A percentile compares a stretch with the other conserved stretches of the same genome.
phyloP scores from a whole-genome alignment of 1,140 invertebrate species.

The Metaphire vulgaris region DNA sequence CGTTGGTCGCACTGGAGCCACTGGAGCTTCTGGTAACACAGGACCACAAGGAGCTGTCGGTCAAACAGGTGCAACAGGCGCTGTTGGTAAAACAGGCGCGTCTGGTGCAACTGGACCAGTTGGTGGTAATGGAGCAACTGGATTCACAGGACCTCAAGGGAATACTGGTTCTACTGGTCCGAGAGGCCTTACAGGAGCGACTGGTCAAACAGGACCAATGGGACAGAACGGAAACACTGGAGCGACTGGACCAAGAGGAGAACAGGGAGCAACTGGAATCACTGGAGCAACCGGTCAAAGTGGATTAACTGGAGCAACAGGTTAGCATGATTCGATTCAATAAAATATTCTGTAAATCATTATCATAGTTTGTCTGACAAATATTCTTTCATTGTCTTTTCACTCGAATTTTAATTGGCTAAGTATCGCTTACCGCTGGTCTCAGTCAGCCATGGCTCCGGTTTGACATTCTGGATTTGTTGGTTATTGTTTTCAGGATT shows the following conservation, averaged over 20 bases:
- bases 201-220: neutral
- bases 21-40: constrained; percentile 3
- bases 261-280: constrained; percentile 23
- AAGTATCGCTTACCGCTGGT: no score
- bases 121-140: constrained; percentile 15
- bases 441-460: neutral
- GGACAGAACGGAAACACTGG: constrained; percentile 16
- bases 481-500: constrained; percentile 23
- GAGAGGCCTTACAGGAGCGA: constrained; percentile 1
- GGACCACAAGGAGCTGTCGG: constrained; percentile 21
- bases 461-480: no score
- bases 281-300: constrained; percentile 25
- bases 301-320: neutral
- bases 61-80: constrained; percentile 2
- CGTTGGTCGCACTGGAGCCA: neutral
- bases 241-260: constrained; percentile 33
- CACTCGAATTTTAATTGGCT: no score
- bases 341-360: no score
- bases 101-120: constrained; percentile 5
- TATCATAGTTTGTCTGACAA: neutral
- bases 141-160: constrained; percentile 13
- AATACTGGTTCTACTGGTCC: neutral
- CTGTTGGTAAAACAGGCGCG: constrained; percentile 15
- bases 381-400: no score
- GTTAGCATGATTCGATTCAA: no score